These are phyloP conservation scores for Entomobrya multifasciata DNA, from an alignment of 2,888 invertebrate genomes.

Conservation along the genomic window DNA sequence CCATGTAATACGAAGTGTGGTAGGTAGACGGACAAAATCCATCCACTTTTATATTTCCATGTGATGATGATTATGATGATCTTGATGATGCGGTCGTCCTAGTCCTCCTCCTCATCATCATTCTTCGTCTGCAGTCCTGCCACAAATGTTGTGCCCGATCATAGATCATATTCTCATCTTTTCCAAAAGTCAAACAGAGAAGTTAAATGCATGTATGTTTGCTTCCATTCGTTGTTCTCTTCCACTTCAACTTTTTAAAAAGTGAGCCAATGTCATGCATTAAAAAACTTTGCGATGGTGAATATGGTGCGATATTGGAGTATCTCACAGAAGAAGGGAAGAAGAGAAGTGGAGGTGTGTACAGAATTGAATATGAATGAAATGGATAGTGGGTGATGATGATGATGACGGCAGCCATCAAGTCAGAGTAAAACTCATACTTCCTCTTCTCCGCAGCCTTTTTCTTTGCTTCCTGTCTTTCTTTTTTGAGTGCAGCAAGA, in stretches of 20 bases:
- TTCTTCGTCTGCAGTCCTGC: conserved; percentile 27
- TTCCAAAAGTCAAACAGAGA: not conserved
- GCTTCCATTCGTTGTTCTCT: not conserved
- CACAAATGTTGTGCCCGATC: conserved; percentile 44
- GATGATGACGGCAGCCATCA: too few species aligned
- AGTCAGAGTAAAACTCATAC: not conserved
- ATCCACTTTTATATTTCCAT: not conserved
- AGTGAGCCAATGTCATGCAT: conserved; percentile 43
- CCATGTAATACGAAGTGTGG: too few species aligned
- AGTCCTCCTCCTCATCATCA: conserved; percentile 12
- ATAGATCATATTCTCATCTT: conserved; percentile 57
- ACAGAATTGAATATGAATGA: conserved; percentile 43
- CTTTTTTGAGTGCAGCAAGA: not conserved
- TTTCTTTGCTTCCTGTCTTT: not conserved
- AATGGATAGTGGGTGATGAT: not conserved
- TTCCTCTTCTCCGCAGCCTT: not conserved
- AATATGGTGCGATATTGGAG: not conserved
- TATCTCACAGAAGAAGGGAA: too few species aligned
- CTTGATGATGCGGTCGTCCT: too few species aligned
- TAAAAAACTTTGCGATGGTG: conserved; percentile 26
- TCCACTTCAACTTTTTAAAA: conserved; percentile 35
- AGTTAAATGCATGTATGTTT: too few species aligned
- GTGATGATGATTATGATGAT: conserved; percentile 3
- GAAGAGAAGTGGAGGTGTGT: too few species aligned
- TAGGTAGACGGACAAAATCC: conserved; percentile 23